Evolutionary conservation across 2,113 vertebrate genomes (phyloP).

Genomic region (Cyprinodon variegatus): DNA sequence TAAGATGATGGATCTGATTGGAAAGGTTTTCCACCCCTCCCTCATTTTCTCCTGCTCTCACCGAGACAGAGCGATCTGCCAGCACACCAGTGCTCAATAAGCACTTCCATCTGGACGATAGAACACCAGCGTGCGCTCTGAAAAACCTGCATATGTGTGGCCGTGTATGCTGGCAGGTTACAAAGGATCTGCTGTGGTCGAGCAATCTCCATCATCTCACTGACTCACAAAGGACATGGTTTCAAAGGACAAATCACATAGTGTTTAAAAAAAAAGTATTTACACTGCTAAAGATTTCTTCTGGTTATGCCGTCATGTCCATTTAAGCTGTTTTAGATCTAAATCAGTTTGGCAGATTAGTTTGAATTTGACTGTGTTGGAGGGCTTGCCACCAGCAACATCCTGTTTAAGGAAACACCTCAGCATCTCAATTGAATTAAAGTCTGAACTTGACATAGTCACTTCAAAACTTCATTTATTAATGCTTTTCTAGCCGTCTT

Average conservation of each 20-base stretch:
- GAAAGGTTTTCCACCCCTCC: constrained; percentile 66
- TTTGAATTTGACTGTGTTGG: background rate
- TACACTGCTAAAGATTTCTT: background rate
- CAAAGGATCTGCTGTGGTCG: constrained; percentile 69
- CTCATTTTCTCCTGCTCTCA: constrained; percentile 46
- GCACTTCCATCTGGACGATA: constrained; percentile 73
- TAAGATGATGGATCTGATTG: constrained; percentile 70
- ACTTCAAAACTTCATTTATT: background rate
- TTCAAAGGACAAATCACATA: constrained; percentile 44
- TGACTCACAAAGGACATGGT: constrained; percentile 72
- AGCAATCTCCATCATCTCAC: constrained; percentile 68
- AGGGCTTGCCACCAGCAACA: background rate
- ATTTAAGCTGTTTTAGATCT: background rate
- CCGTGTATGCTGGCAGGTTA: constrained; percentile 49
- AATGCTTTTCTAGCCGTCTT: background rate
- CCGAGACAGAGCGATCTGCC: constrained; percentile 64
- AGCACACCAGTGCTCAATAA: constrained; percentile 73
- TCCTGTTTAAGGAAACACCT: background rate
- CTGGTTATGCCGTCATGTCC: background rate
- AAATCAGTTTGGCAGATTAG: background rate
- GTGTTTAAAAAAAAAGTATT: background rate
- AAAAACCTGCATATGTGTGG: constrained; percentile 25
- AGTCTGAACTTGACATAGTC: background rate
- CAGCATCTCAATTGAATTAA: background rate
- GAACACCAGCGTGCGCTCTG: constrained; percentile 18